Percentiles rank a stretch among this genome's conserved stretches.
These are phyloP conservation scores for Balaeniceps rex DNA, from an alignment of 2,113 vertebrate species.

Conservation along the genomic window DNA sequence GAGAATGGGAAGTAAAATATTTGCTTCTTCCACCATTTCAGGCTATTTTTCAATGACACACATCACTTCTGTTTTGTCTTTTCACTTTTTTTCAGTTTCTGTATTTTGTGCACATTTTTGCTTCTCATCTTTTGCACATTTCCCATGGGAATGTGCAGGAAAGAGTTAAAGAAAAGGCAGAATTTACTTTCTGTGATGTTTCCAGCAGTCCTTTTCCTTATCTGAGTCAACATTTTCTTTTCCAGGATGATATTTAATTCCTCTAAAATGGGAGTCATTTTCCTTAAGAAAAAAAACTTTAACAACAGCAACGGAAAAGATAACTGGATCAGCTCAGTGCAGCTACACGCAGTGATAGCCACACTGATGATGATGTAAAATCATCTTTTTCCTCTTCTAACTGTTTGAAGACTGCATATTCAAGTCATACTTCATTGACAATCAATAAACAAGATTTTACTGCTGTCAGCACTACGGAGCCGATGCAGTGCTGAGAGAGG, in stretches of 20 bases:
- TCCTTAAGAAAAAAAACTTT: background rate
- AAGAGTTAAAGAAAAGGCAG: background rate
- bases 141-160: background rate
- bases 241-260: background rate
- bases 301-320: background rate
- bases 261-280: background rate
- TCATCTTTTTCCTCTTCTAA: background rate
- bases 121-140: background rate
- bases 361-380: background rate
- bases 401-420: background rate
- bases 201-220: background rate
- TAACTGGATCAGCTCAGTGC: background rate
- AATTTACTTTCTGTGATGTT: background rate
- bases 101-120: background rate
- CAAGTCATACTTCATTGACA: slow-evolving; percentile 1
- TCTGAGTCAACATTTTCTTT: background rate
- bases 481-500: background rate
- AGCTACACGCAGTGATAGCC: background rate
- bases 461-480: slow-evolving; percentile 1
- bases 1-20: background rate
- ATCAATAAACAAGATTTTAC: slow-evolving; percentile 14
- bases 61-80: background rate
- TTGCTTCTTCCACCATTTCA: background rate
- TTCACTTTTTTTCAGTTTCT: background rate
- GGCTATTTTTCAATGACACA: background rate